A percentile compares a stretch with the other conserved stretches of the same genome.
phyloP scores from a whole-genome alignment of 2,797 vertebrate genomes.

The Danionella dracula region DNA sequence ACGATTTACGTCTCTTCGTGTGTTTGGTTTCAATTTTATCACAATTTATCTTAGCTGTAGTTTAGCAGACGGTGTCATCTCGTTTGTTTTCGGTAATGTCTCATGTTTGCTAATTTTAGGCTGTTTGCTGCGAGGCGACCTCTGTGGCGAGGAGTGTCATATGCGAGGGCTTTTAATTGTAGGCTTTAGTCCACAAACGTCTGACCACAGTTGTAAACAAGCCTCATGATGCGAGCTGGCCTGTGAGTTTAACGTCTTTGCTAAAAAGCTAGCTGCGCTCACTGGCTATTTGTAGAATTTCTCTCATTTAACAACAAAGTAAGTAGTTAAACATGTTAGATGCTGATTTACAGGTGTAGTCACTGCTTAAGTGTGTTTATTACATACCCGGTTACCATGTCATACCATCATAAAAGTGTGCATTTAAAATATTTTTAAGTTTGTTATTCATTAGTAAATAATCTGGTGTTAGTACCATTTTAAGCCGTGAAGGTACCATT shows the following conservation, averaged over 20 bases:
- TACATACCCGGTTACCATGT: too few species aligned
- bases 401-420: too few species aligned
- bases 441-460: too few species aligned
- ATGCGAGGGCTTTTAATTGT: constrained; percentile 43
- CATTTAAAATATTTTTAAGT: too few species aligned
- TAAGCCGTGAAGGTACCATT: too few species aligned
- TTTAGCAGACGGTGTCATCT: constrained; percentile 25
- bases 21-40: constrained; percentile 50
- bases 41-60: too few species aligned
- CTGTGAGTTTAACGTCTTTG: not conserved
- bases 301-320: not conserved
- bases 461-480: too few species aligned
- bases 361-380: too few species aligned
- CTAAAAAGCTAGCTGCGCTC: not conserved
- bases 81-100: constrained; percentile 60
- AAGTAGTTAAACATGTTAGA: too few species aligned
- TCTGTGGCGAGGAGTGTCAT: constrained; percentile 25
- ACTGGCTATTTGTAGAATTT: not conserved
- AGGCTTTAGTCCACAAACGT: constrained; percentile 34
- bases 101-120: not conserved
- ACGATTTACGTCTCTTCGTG: too few species aligned
- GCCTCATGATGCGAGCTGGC: too few species aligned
- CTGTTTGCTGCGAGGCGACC: not conserved
- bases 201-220: constrained; percentile 55
- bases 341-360: too few species aligned